A percentile compares a stretch with the other conserved stretches of the same genome.
These are phyloP conservation scores for Apogon hyalosoma DNA, from an alignment of 2,797 vertebrate genomes.

Conservation along the genomic window DNA sequence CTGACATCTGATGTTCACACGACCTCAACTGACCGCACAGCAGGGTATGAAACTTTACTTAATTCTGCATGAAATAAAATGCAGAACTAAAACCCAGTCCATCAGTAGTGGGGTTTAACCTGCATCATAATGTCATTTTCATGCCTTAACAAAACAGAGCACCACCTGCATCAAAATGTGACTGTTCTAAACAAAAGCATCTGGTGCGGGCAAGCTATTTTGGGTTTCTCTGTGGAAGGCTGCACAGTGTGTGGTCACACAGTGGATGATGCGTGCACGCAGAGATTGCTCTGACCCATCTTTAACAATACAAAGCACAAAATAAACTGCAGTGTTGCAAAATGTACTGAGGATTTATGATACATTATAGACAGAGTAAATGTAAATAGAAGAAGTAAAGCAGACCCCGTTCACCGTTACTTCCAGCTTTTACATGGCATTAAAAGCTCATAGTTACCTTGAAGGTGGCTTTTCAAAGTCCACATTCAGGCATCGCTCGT, in stretches of 20 bases:
- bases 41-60: neutral
- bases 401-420: slow-evolving; percentile 2
- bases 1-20: slow-evolving; percentile 46
- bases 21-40: slow-evolving; percentile 41
- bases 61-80: neutral
- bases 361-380: neutral
- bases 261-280: slow-evolving; percentile 17
- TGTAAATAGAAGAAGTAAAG: neutral
- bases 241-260: neutral
- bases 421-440: no score
- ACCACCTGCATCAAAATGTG: slow-evolving; percentile 22
- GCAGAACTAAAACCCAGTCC: neutral
- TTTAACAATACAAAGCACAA: neutral
- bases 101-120: neutral
- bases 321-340: neutral
- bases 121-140: neutral
- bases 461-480: slow-evolving; percentile 96
- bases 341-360: neutral
- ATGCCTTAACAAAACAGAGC: neutral
- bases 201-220: slow-evolving; percentile 23
- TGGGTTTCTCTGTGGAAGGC: slow-evolving; percentile 5
- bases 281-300: neutral
- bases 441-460: slow-evolving; percentile 82
- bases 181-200: slow-evolving; percentile 15
- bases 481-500: slow-evolving; percentile 95